A percentile compares a stretch with the other conserved stretches of the same genome.
phyloP scores from a whole-genome alignment of 2,888 invertebrate species.

The Mayetiola destructor region DNA sequence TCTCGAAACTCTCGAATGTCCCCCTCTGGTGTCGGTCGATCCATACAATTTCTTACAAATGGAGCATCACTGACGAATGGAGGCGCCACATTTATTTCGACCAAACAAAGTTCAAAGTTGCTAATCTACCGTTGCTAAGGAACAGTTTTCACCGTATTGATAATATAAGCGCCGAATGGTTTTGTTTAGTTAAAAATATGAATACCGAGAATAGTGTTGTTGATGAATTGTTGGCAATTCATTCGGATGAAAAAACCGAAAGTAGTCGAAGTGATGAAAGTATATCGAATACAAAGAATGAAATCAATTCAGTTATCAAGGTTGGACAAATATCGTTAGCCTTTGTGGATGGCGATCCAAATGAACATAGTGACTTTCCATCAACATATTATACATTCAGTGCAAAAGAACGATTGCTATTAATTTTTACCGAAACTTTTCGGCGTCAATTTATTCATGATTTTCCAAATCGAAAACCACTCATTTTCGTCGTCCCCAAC shows the following conservation, averaged over 20 bases:
- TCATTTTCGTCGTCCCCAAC: conserved; percentile 56
- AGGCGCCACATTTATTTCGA: too few species aligned
- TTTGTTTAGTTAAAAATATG: neutral
- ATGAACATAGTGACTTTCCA: conserved; percentile 46
- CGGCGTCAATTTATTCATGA: conserved; percentile 49
- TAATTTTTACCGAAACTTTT: conserved; percentile 66
- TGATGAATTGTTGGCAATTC: too few species aligned
- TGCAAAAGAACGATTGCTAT: conserved; percentile 48
- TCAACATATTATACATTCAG: conserved; percentile 48
- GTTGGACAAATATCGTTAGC: neutral
- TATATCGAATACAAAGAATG: neutral
- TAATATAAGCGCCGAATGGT: neutral
- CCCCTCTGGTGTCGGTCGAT: neutral
- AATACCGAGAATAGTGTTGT: neutral
- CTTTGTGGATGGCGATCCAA: conserved; percentile 36
- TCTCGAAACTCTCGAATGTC: conserved; percentile 4
- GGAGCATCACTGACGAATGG: neutral
- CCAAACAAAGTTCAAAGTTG: too few species aligned
- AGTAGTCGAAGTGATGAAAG: neutral
- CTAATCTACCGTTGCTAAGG: too few species aligned
- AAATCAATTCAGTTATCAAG: neutral
- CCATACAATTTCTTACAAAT: neutral
- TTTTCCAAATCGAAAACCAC: conserved; percentile 45
- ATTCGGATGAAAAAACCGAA: neutral
- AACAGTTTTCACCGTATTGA: too few species aligned